Conservation (phyloP, 2,888 invertebrate species). For the Yponomeuta cagnagella region DNA sequence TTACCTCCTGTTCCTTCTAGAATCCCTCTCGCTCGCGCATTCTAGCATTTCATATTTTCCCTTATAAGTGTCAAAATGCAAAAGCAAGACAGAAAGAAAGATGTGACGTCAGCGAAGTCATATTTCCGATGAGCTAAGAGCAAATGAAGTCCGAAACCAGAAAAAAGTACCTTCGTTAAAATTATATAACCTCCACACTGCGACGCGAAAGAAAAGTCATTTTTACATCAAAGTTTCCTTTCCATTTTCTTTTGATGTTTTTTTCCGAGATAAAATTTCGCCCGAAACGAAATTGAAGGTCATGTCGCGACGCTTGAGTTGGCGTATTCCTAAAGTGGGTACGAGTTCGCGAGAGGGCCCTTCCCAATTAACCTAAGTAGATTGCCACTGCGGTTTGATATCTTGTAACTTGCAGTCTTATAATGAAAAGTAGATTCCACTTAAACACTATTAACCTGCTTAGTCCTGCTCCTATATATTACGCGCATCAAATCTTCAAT, state of each 20-base stretch:
- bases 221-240: conserved; percentile 8
- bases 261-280: conserved; percentile 47
- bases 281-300: conserved; percentile 55
- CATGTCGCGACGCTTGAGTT: conserved; percentile 23
- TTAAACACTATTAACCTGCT: too few relatives aligned
- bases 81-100: too few relatives aligned
- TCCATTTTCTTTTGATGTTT: conserved; percentile 42
- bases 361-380: neutral
- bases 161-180: conserved; percentile 7
- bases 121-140: neutral
- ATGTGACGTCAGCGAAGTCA: neutral
- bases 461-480: too few relatives aligned
- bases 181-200: neutral
- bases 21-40: neutral
- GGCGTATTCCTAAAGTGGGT: conserved; percentile 26
- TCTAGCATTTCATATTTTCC: neutral
- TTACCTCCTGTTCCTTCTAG: neutral
- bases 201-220: conserved; percentile 4
- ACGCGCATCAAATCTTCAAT: too few relatives aligned
- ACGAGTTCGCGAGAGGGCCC: conserved; percentile 34
- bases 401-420: too few relatives aligned
- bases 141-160: neutral
- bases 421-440: too few relatives aligned
- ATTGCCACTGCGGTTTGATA: too few relatives aligned
- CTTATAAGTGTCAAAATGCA: too few relatives aligned